phyloP scores from a whole-genome alignment of 1,140 invertebrate species.

The Temnothorax nylanderi region DNA sequence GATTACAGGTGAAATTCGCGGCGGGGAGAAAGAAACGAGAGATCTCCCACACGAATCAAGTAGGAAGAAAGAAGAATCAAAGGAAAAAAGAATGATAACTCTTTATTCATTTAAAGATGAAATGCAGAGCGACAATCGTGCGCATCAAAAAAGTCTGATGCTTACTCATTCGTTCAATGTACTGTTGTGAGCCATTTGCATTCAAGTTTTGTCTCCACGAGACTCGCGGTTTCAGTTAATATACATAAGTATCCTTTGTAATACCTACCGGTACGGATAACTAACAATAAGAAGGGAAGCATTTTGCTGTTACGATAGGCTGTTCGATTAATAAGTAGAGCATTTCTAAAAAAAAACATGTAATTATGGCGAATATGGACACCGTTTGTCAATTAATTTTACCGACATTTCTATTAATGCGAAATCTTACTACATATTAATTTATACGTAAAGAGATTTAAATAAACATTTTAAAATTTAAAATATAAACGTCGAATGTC shows the following conservation, averaged over 20 bases:
- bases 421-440: not conserved
- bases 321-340: not conserved
- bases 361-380: not conserved
- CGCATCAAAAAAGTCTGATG: slow-evolving; percentile 9
- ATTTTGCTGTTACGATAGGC: not conserved
- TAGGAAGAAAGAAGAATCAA: not conserved
- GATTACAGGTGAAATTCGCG: not conserved
- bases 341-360: not conserved
- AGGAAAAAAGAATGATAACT: not conserved
- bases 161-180: slow-evolving; percentile 52
- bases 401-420: not conserved
- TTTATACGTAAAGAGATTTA: not conserved
- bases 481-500: not conserved
- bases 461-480: not conserved
- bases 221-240: slow-evolving; percentile 12
- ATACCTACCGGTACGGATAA: not conserved
- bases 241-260: slow-evolving; percentile 23
- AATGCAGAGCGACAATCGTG: slow-evolving; percentile 2
- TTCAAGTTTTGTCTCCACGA: slow-evolving; percentile 7
- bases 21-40: not conserved
- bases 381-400: not conserved
- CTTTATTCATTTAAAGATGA: slow-evolving; percentile 17
- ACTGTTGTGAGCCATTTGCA: not conserved
- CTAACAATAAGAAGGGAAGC: not conserved
- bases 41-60: not conserved